Conservation (phyloP, 1,140 invertebrate genomes). For the Diabrotica virgifera region DNA sequence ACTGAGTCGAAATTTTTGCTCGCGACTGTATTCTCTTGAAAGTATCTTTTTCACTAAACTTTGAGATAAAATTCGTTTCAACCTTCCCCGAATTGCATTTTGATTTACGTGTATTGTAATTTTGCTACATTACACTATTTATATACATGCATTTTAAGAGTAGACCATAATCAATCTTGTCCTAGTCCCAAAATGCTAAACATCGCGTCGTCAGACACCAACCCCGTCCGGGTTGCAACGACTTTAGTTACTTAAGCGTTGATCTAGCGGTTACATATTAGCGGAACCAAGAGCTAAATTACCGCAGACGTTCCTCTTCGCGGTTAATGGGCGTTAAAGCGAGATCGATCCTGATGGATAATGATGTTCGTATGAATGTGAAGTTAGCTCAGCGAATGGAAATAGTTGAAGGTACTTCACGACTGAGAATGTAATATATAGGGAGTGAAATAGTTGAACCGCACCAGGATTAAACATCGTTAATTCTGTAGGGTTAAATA, state of each 20-base stretch:
- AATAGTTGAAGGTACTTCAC: background rate
- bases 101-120: too few species aligned
- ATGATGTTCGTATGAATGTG: constrained; percentile 5
- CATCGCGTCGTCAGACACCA: too few species aligned
- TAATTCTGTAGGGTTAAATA: background rate
- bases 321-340: constrained; percentile 8
- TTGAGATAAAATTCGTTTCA: too few species aligned
- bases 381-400: background rate
- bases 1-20: too few species aligned
- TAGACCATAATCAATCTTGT: too few species aligned
- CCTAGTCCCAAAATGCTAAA: too few species aligned
- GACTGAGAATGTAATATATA: background rate
- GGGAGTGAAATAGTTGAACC: background rate
- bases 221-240: too few species aligned
- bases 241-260: background rate
- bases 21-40: too few species aligned
- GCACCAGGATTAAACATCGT: background rate
- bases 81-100: too few species aligned
- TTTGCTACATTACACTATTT: too few species aligned
- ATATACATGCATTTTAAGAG: too few species aligned
- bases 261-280: constrained; percentile 3
- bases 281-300: constrained; percentile 4
- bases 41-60: too few species aligned
- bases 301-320: background rate
- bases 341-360: constrained; percentile 10